Percentiles rank a stretch among this genome's conserved stretches.
phyloP scores from a whole-genome alignment of 1,140 invertebrate genomes.

The Drosophila sulfurigaster region DNA sequence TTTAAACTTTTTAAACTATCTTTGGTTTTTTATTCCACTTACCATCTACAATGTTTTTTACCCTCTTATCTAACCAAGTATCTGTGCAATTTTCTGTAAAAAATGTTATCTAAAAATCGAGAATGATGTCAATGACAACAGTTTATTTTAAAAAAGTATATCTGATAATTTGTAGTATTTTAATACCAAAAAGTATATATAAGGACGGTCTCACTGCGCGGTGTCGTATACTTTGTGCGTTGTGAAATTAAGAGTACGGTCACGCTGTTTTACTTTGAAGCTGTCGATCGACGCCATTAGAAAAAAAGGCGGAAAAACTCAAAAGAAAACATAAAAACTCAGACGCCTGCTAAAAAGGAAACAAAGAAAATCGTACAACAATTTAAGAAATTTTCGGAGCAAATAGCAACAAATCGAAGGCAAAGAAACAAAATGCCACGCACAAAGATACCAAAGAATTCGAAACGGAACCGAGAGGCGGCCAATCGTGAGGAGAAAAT shows the following conservation, averaged over 20 bases:
- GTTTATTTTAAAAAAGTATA: too few species aligned
- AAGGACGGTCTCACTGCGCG: too few species aligned
- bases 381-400: not conserved
- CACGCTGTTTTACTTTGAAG: not conserved
- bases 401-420: not conserved
- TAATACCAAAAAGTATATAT: too few species aligned
- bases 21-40: too few species aligned
- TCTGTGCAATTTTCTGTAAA: too few species aligned
- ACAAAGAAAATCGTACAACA: not conserved
- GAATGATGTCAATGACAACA: too few species aligned
- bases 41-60: too few species aligned
- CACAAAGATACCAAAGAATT: slow-evolving; percentile 79
- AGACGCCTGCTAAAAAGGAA: slow-evolving; percentile 19
- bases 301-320: slow-evolving; percentile 68
- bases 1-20: too few species aligned
- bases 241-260: not conserved
- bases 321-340: slow-evolving; percentile 45
- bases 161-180: too few species aligned
- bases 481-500: slow-evolving; percentile 77
- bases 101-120: too few species aligned
- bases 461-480: slow-evolving; percentile 78
- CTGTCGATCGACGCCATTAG: slow-evolving; percentile 40
- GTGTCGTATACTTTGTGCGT: too few species aligned
- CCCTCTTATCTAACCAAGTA: too few species aligned
- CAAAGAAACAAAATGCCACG: slow-evolving; percentile 67